phyloP scores from a whole-genome alignment of 2,888 invertebrate species.

The Pseudeuparius sepicola region DNA sequence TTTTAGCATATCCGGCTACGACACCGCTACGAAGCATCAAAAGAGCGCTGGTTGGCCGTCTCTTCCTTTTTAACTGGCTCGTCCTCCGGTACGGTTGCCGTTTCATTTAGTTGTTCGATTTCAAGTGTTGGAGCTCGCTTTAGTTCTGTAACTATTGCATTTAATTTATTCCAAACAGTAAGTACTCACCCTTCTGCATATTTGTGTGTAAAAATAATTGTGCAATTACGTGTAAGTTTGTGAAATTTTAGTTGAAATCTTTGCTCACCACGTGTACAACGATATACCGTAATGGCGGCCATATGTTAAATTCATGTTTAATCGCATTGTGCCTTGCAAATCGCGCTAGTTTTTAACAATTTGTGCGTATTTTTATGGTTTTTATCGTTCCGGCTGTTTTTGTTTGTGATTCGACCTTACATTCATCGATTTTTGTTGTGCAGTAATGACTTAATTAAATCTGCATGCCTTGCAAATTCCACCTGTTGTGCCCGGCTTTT shows the following conservation, averaged over 20 bases:
- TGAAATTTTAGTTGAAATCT: constrained; percentile 18
- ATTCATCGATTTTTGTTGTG: no score
- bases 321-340: constrained; percentile 4
- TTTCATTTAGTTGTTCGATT: constrained; percentile 31
- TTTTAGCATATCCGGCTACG: constrained; percentile 25
- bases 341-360: no score
- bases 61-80: constrained; percentile 39
- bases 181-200: constrained; percentile 22
- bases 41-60: no score
- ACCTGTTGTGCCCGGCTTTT: constrained; percentile 15
- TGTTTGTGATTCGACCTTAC: no score
- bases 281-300: constrained; percentile 34
- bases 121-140: constrained; percentile 31
- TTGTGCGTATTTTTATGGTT: no score
- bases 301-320: constrained; percentile 29
- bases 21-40: constrained; percentile 24
- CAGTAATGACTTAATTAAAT: constrained; percentile 1
- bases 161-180: constrained; percentile 33
- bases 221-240: constrained; percentile 5
- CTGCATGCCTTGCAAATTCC: constrained; percentile 14
- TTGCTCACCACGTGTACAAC: constrained; percentile 36
- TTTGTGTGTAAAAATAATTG: background rate
- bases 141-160: constrained; percentile 32
- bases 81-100: constrained; percentile 37
- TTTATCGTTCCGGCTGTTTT: no score